A percentile compares a stretch with the other conserved stretches of the same genome.
These are phyloP conservation scores for Synchiropus splendidus DNA, from an alignment of 2,113 vertebrate genomes.

Conservation along the genomic window DNA sequence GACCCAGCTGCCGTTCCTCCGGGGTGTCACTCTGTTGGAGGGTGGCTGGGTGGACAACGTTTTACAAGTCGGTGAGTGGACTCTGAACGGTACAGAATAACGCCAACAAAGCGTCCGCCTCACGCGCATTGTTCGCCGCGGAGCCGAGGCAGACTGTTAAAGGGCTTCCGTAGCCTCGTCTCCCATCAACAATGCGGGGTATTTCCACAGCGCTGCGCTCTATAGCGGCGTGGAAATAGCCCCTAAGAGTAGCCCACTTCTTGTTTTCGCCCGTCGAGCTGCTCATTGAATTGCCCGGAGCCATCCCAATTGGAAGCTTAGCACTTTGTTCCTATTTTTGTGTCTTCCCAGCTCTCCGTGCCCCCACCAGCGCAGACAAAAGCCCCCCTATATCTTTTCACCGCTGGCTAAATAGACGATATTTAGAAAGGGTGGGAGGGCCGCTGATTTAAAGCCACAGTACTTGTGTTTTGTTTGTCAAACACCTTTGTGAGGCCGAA, in stretches of 20 bases:
- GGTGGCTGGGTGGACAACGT: slow-evolving; percentile 96
- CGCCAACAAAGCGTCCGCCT: slow-evolving; percentile 22
- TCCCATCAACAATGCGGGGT: slow-evolving; percentile 51
- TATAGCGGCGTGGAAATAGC: too few relatives aligned
- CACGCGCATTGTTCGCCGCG: too few relatives aligned
- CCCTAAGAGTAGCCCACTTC: slow-evolving; percentile 56
- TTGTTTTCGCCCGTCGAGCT: slow-evolving; percentile 64
- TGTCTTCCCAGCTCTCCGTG: slow-evolving; percentile 74
- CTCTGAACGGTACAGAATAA: slow-evolving; percentile 19
- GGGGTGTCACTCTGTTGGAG: slow-evolving; percentile 91
- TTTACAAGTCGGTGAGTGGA: slow-evolving; percentile 95
- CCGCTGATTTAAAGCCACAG: slow-evolving; percentile 80
- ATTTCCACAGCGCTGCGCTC: slow-evolving; percentile 51
- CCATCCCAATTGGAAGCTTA: slow-evolving; percentile 67
- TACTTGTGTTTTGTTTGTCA: slow-evolving; percentile 67
- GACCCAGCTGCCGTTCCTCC: slow-evolving; percentile 88
- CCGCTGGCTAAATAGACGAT: slow-evolving; percentile 82
- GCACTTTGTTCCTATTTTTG: slow-evolving; percentile 89
- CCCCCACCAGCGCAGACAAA: slow-evolving; percentile 76
- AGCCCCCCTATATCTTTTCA: slow-evolving; percentile 84
- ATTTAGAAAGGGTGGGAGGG: slow-evolving; percentile 81
- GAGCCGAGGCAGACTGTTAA: too few relatives aligned
- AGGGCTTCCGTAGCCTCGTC: slow-evolving; percentile 19
- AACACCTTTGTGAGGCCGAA: slow-evolving; percentile 52
- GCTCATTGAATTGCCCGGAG: slow-evolving; percentile 69